These are phyloP conservation scores for Phyto melanocephala DNA, from an alignment of 2,888 invertebrate species.

Conservation along the genomic window DNA sequence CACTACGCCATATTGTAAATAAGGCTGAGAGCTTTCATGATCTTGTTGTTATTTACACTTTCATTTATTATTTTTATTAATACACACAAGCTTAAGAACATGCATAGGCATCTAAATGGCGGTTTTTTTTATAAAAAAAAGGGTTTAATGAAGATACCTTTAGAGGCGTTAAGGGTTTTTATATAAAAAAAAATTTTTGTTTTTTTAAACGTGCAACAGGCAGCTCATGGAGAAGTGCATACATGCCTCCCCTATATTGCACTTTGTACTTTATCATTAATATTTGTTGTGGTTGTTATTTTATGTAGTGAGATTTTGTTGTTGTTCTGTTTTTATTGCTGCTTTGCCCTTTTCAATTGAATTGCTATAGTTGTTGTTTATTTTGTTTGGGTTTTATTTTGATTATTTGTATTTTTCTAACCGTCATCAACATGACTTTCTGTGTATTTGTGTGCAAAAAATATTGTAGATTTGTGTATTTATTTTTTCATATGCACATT, in stretches of 20 bases:
- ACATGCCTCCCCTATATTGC: slow-evolving; percentile 47
- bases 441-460: neutral
- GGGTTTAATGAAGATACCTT: too few species aligned
- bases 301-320: slow-evolving; percentile 33
- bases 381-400: slow-evolving; percentile 41
- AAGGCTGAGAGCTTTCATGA: neutral
- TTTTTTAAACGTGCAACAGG: too few species aligned
- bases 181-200: neutral
- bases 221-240: slow-evolving; percentile 9
- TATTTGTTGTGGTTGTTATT: slow-evolving; percentile 30
- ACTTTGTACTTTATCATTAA: slow-evolving; percentile 59
- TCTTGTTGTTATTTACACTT: neutral
- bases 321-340: slow-evolving; percentile 44
- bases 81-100: too few species aligned
- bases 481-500: too few species aligned
- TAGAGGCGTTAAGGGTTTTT: too few species aligned
- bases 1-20: neutral
- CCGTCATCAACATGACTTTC: slow-evolving; percentile 27
- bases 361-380: slow-evolving; percentile 30
- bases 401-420: slow-evolving; percentile 55
- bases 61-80: too few species aligned
- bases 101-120: too few species aligned
- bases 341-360: slow-evolving; percentile 56
- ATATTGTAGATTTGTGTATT: too few species aligned
- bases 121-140: too few species aligned